Evolutionary conservation across 2,797 vertebrate species (phyloP).

Genomic region (Botia kubotai): DNA sequence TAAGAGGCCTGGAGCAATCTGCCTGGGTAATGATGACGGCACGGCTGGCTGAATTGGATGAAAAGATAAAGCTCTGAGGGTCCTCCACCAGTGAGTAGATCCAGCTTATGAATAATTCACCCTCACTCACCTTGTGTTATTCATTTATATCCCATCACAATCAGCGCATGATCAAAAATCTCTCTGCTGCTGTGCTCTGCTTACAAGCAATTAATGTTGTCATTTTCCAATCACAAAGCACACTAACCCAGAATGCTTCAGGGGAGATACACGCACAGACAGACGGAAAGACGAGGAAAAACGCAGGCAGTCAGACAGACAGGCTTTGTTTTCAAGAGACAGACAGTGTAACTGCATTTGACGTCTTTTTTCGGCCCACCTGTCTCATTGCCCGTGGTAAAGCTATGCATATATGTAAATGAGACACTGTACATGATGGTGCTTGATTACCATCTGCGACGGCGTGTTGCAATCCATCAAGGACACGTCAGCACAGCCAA

Average conservation of each 20-base stretch:
- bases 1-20: slow-evolving; percentile 59
- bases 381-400: slow-evolving; percentile 46
- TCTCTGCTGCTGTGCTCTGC: slow-evolving; percentile 66
- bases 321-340: slow-evolving; percentile 19
- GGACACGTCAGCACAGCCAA: slow-evolving; percentile 68
- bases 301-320: background rate
- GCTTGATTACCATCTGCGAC: slow-evolving; percentile 80
- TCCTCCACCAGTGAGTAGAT: slow-evolving; percentile 53
- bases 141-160: slow-evolving; percentile 77
- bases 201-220: slow-evolving; percentile 57
- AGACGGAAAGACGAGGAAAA: slow-evolving; percentile 43
- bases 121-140: slow-evolving; percentile 78
- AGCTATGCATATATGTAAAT: slow-evolving; percentile 76
- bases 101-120: slow-evolving; percentile 78
- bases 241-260: slow-evolving; percentile 27
- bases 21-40: slow-evolving; percentile 55
- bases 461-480: slow-evolving; percentile 74
- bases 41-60: slow-evolving; percentile 57
- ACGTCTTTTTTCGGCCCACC: slow-evolving; percentile 53
- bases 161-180: slow-evolving; percentile 74
- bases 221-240: slow-evolving; percentile 49
- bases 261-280: slow-evolving; percentile 38
- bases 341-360: slow-evolving; percentile 15
- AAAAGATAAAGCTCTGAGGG: slow-evolving; percentile 55
- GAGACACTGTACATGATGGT: slow-evolving; percentile 72